Evolutionary conservation across 2,888 invertebrate genomes (phyloP).

Genomic region (Ecliptopera silaceata): DNA sequence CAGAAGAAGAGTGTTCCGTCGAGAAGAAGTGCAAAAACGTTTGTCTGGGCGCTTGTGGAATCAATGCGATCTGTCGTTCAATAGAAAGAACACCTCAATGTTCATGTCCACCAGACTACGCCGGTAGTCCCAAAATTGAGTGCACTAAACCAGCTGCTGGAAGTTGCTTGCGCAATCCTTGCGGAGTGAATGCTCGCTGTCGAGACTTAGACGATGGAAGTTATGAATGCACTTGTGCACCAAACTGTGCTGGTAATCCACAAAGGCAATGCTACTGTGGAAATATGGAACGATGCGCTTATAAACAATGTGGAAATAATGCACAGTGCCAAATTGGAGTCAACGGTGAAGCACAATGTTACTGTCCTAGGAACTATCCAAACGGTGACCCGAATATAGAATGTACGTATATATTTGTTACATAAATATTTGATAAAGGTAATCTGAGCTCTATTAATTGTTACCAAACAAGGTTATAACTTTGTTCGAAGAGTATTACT

Average conservation of each 20-base stretch:
- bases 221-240: constrained; percentile 91
- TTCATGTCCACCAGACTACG: constrained; percentile 90
- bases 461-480: too few species aligned
- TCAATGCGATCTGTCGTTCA: constrained; percentile 93
- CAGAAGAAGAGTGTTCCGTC: constrained; percentile 88
- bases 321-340: constrained; percentile 90
- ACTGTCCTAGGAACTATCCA: constrained; percentile 92
- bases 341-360: constrained; percentile 89
- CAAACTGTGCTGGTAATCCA: constrained; percentile 92
- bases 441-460: too few species aligned
- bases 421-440: too few species aligned
- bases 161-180: constrained; percentile 91
- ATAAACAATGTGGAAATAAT: constrained; percentile 91
- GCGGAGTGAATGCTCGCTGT: constrained; percentile 92
- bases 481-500: too few species aligned
- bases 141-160: constrained; percentile 88
- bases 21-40: constrained; percentile 90
- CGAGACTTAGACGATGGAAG: constrained; percentile 88
- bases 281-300: constrained; percentile 88
- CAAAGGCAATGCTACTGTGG: constrained; percentile 91
- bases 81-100: constrained; percentile 90
- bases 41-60: constrained; percentile 90
- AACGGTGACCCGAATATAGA: constrained; percentile 92
- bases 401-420: constrained; percentile 85
- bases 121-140: constrained; percentile 90